Base-by-base conservation (phyloP, 2,113 vertebrate species). In the Centropristis striata region DNA sequence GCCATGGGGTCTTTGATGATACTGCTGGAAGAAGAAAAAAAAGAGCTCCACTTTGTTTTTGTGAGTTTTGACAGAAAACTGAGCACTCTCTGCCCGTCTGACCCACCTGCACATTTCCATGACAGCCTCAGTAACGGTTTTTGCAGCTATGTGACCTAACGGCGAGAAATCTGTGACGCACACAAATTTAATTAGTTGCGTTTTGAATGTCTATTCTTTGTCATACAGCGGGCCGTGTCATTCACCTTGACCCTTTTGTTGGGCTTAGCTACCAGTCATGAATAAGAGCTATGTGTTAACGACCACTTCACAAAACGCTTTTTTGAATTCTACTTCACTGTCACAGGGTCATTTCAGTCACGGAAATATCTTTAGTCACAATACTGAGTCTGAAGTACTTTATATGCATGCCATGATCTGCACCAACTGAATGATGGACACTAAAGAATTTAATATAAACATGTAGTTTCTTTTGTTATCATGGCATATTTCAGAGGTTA, bases 1-100 rank as follows among this genome's bases (percentile, higher is more conserved):
- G 47, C 72, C 60, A 32, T 49, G 80, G 71, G 47, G 65, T 72
- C 57, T 71, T 57, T 75, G 59, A 79, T 85, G 50, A 78, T 70
- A 63, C 69, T 69, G 53, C 57, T 47, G 15, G 16, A 5, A n/a
- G 12, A 23, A 27, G 54, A 67, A 44, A 23, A 3, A 13, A 41
- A n/a, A 12, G 28, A 32, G 32, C 32, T 32, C 32, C 6, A 6
- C 32, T 32, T 3, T 11, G 4, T 69, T 67, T 78, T 60, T 21
- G 54, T 37, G n/a, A 60, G 15, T 69, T 32, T 39, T 50, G n/a
- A 21, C 10, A 12, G 12, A 27, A 41, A 58, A 21, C 14, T 0
- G 44, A 54, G 16, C n/a, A 6, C 14, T 16, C n/a, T 15, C 5
- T 37, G 44, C 47, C 32, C 41, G 2, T 23, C 6, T 39, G 10